Conservation (phyloP, 2,797 vertebrate species). For the Euphonia xanthogaster region DNA sequence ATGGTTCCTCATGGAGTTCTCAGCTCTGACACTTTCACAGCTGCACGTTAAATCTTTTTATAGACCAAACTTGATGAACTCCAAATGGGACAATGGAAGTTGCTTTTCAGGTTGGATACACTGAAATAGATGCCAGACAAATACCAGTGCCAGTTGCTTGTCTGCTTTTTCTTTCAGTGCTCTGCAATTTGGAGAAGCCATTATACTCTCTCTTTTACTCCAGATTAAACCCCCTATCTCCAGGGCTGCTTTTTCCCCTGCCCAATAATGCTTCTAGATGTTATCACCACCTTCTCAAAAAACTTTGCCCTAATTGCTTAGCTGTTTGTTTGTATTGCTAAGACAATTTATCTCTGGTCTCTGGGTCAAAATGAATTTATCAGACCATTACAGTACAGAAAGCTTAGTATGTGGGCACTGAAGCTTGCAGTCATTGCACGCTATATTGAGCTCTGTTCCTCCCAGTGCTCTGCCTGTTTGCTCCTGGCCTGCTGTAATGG, state of each 20-base stretch:
- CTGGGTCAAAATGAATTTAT: conserved; percentile 70
- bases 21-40: neutral
- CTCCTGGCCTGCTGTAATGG: conserved; percentile 53
- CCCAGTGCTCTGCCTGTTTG: conserved; percentile 48
- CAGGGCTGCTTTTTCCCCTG: neutral
- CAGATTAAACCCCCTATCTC: conserved; percentile 34
- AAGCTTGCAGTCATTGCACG: conserved; percentile 62
- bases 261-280: conserved; percentile 52
- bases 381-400: conserved; percentile 63
- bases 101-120: conserved; percentile 7
- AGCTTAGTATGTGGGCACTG: conserved; percentile 66
- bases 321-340: conserved; percentile 70
- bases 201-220: neutral
- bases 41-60: neutral
- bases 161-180: neutral
- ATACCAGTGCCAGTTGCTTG: neutral
- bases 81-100: neutral
- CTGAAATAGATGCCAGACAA: conserved; percentile 31
- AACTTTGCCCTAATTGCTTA: conserved; percentile 61
- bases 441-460: conserved; percentile 52
- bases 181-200: conserved; percentile 22
- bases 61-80: neutral
- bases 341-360: conserved; percentile 71
- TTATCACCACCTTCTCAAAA: conserved; percentile 53
- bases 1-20: neutral